A percentile compares a stretch with the other conserved stretches of the same genome.
Conservation (phyloP, 1,140 invertebrate species). For the Trypoxylus dichotomus region DNA sequence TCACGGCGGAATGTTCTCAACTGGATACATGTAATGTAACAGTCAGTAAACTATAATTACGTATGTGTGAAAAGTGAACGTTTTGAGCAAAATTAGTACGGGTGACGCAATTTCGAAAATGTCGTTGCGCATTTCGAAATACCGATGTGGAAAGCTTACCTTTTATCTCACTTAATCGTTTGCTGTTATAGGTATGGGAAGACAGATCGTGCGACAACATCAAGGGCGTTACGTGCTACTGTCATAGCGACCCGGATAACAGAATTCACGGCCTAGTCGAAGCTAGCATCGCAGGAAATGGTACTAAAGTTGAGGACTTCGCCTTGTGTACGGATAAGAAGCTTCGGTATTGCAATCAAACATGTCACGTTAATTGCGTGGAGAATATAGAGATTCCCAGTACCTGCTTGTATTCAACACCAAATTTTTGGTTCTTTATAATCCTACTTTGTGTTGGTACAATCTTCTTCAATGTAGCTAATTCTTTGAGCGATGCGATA, state of each 20-base stretch:
- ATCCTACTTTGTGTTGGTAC: slow-evolving; percentile 70
- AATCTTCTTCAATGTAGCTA: slow-evolving; percentile 75
- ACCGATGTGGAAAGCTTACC: no score
- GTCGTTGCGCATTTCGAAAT: not conserved
- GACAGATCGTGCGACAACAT: not conserved
- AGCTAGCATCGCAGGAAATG: not conserved
- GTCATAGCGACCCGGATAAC: not conserved
- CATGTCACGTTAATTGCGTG: slow-evolving; percentile 23
- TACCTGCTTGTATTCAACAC: slow-evolving; percentile 35
- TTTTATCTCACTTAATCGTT: not conserved
- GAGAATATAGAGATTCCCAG: slow-evolving; percentile 36
- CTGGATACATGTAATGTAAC: slow-evolving; percentile 50
- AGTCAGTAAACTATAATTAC: slow-evolving; percentile 42
- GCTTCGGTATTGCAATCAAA: slow-evolving; percentile 6
- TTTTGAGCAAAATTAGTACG: not conserved
- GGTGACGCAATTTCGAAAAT: not conserved
- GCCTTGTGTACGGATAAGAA: not conserved
- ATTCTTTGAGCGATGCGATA: slow-evolving; percentile 77
- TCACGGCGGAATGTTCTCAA: slow-evolving; percentile 44
- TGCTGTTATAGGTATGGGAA: not conserved
- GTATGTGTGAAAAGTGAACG: not conserved
- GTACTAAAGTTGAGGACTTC: not conserved
- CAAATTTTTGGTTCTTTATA: slow-evolving; percentile 72
- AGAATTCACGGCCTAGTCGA: not conserved
- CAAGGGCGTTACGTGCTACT: not conserved